A percentile compares a stretch with the other conserved stretches of the same genome.
Conservation (phyloP, 2,113 vertebrate genomes). For the Poeciliopsis turrubarensis region DNA sequence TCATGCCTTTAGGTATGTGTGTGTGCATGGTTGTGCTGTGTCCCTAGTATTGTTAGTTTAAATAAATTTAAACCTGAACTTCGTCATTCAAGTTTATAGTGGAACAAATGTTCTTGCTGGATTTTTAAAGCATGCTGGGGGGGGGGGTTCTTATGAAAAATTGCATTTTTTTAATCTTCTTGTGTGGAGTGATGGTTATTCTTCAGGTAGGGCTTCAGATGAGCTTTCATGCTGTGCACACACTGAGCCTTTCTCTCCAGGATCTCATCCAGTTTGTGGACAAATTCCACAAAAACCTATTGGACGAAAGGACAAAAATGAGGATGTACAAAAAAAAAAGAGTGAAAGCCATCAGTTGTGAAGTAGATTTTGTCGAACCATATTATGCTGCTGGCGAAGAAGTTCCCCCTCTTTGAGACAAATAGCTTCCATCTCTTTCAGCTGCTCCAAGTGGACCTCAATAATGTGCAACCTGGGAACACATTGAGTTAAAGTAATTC, state of each 20-base stretch:
- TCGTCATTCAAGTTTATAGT: too few species aligned
- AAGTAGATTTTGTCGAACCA: conserved; percentile 73
- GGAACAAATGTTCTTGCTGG: too few species aligned
- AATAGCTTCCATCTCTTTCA: conserved; percentile 85
- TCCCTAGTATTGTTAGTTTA: too few species aligned
- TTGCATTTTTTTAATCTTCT: conserved; percentile 8
- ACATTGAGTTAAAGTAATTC: not conserved
- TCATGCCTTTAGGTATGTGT: too few species aligned
- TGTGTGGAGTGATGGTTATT: conserved; percentile 2
- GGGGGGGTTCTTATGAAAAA: not conserved
- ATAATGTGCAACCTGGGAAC: conserved; percentile 80
- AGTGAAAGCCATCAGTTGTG: not conserved
- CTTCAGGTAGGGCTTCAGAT: conserved; percentile 78
- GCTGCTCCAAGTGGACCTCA: conserved; percentile 82
- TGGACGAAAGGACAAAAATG: conserved; percentile 31
- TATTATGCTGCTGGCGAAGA: conserved; percentile 78
- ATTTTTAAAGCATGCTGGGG: too few species aligned
- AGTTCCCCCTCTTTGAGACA: conserved; percentile 82
- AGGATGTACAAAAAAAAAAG: not conserved
- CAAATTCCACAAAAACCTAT: conserved; percentile 85
- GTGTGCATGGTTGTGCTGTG: too few species aligned
- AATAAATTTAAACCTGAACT: too few species aligned
- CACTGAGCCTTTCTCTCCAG: conserved; percentile 83
- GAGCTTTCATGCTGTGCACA: conserved; percentile 79
- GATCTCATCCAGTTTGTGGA: conserved; percentile 83